Conservation (phyloP, 2,113 vertebrate genomes). For the Oenanthe oenanthe region DNA sequence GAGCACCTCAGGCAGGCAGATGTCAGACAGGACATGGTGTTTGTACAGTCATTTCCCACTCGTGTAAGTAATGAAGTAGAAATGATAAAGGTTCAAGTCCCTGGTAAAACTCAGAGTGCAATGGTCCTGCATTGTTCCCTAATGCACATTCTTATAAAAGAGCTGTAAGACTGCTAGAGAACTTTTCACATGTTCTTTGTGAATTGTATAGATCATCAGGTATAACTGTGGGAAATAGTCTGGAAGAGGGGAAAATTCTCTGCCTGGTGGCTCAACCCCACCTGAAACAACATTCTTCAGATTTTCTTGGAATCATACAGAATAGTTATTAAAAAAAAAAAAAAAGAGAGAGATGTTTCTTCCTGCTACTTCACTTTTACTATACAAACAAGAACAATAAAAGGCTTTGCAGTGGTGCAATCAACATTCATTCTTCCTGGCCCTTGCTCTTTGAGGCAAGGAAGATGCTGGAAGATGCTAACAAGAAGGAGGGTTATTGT, state of each 20-base stretch:
- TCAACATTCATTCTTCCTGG: constrained; percentile 10
- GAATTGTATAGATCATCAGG: background rate
- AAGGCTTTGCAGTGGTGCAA: background rate
- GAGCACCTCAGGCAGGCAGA: background rate
- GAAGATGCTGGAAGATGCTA: background rate
- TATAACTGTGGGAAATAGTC: background rate
- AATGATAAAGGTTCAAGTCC: background rate
- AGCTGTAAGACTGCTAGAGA: background rate
- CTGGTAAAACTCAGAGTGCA: background rate
- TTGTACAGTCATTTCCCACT: background rate
- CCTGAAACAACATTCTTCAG: background rate
- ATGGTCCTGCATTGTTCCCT: background rate
- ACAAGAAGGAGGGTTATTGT: background rate
- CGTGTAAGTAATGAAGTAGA: background rate
- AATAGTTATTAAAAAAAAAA: background rate
- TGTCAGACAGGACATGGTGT: background rate
- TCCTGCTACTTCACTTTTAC: background rate
- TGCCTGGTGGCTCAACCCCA: background rate
- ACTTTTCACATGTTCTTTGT: background rate
- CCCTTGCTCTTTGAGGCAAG: background rate
- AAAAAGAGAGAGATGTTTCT: background rate
- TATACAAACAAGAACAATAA: background rate
- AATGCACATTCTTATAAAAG: background rate
- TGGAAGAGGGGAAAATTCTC: background rate
- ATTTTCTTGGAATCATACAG: background rate